Base-by-base conservation (phyloP, 2,888 invertebrate species). In the Dynastes maya region DNA sequence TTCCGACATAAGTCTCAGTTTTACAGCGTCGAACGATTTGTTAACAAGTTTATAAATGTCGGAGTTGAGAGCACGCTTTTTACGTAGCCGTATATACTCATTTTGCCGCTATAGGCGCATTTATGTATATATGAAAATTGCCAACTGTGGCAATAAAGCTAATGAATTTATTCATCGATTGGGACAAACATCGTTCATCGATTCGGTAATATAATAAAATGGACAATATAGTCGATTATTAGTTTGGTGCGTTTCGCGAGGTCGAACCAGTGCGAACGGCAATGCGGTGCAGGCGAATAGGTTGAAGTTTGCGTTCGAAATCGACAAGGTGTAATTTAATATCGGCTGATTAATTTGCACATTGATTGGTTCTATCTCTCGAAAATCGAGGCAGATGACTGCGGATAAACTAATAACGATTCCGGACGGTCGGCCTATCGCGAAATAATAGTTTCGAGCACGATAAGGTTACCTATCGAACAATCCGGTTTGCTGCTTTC, bases 291-390 rank as follows among this genome's bases (percentile, higher is more conserved):
- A n/a, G 11, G 16, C 45, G 1, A 8, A 11, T 45, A 45, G 45
- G 45, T 45, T 45, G 45, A 45, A 45, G 45, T 45, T 45, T 45
- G 45, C 8, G 45, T 45, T 45, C 45, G 45, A 6, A 55, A 71
- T 55, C 71, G 71, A 71, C 77, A 78, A 67, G 68, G 51, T 65
- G 70, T 68, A 78, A 75, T 61, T 68, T 61, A 78, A 78, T 78
- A 76, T 75, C 61, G 78, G 58, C 61, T 78, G 78, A 78, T 78
- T 75, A 78, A 78, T 78, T 78, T 78, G 61, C 78, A 75, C 75
- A 78, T 78, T 78, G 76, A 78, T 76, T 78, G 75, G 75, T 75
- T 61, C 61, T 68, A 61, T 61, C 27, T 61, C 27, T 51, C 70
- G 77, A 58, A 64, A 70, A 63, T 22, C 55, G 55, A 6, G 2